A percentile compares a stretch with the other conserved stretches of the same genome.
Conservation (phyloP, 92 coral and sea anemone species). For the Parazoanthus swiftii region DNA sequence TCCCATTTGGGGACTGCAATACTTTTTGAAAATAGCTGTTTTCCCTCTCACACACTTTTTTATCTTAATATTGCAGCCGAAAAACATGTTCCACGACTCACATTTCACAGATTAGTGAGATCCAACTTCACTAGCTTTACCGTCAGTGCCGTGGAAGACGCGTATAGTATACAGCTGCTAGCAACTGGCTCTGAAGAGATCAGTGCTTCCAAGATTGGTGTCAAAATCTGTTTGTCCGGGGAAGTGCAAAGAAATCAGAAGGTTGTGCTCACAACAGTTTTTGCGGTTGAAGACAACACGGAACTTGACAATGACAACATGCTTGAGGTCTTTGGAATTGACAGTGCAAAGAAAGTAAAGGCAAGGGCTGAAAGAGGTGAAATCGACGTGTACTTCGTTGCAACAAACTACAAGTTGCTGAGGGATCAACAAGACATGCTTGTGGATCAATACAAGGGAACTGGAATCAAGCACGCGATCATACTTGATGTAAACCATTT, state of each 20-base stretch:
- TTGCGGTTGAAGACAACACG: not conserved
- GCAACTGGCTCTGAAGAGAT: not conserved
- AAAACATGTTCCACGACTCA: not conserved
- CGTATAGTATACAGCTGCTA: not conserved
- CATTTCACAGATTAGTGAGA: not conserved
- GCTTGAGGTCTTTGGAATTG: not conserved
- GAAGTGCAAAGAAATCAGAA: not conserved
- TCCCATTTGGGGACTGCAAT: too few relatives aligned
- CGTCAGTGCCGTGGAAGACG: not conserved
- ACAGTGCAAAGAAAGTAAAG: not conserved
- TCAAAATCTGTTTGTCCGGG: not conserved
- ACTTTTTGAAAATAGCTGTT: too few relatives aligned
- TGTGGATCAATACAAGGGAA: not conserved
- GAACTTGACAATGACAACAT: not conserved
- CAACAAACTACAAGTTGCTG: constrained; percentile 2
- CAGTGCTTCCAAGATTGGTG: not conserved
- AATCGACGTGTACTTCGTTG: not conserved
- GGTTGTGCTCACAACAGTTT: not conserved
- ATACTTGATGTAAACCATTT: not conserved
- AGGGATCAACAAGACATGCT: not conserved
- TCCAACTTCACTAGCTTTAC: not conserved
- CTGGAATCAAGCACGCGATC: not conserved
- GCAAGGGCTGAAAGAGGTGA: not conserved
- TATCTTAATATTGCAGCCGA: not conserved
- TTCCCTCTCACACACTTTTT: too few relatives aligned